Conservation (phyloP, 2,888 invertebrate species). For the Xylocampa areola region DNA sequence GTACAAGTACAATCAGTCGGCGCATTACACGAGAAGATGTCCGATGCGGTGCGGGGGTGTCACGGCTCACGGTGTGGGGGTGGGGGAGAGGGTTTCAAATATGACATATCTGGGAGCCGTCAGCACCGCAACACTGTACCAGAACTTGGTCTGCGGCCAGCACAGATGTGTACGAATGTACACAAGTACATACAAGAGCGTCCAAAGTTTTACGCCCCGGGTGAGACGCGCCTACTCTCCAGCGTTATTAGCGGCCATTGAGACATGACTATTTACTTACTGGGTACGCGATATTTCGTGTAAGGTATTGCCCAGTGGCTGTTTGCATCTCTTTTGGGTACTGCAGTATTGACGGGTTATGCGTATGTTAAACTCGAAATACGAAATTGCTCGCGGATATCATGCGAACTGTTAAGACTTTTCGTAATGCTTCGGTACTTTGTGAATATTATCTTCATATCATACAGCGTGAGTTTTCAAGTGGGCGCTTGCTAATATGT, state of each 20-base stretch:
- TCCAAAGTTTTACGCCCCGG: constrained; percentile 82
- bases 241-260: constrained; percentile 82
- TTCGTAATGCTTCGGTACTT: not conserved
- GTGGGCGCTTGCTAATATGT: too few relatives aligned
- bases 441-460: too few relatives aligned
- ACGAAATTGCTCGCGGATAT: constrained; percentile 8
- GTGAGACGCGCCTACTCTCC: constrained; percentile 78
- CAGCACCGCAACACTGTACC: constrained; percentile 82
- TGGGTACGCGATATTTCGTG: constrained; percentile 65
- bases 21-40: constrained; percentile 79
- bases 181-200: constrained; percentile 61
- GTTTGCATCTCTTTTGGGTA: constrained; percentile 60
- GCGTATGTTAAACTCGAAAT: constrained; percentile 15
- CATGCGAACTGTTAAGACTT: constrained; percentile 10
- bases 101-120: constrained; percentile 87
- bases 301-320: constrained; percentile 71
- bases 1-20: constrained; percentile 76
- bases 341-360: constrained; percentile 32
- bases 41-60: constrained; percentile 68
- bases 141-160: constrained; percentile 87
- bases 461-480: too few relatives aligned
- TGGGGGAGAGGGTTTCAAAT: constrained; percentile 73
- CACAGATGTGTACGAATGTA: constrained; percentile 77
- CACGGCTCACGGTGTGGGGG: constrained; percentile 52
- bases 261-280: constrained; percentile 88